A percentile compares a stretch with the other conserved stretches of the same genome.
Conservation (phyloP, 2,113 vertebrate genomes). For the Tragelaphus buxtoni region DNA sequence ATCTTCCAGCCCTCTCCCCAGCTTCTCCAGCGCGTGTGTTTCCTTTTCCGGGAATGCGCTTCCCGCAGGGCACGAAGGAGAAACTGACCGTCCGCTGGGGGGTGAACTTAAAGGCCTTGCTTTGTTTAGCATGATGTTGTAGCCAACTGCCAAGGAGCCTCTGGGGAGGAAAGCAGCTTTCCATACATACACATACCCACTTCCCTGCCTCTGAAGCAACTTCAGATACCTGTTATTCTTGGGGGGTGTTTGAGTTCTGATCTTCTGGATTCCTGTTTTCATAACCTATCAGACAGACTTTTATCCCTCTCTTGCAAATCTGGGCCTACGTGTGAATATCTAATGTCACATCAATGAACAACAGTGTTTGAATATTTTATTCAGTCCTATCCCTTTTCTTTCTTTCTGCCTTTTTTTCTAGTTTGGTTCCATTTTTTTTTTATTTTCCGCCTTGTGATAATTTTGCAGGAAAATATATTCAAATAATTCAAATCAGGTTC, state of each 20-base stretch:
- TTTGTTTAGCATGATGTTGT: background rate
- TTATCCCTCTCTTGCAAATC: background rate
- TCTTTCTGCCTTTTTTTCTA: background rate
- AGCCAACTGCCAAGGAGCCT: background rate
- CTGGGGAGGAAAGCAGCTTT: background rate
- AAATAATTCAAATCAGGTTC: constrained; percentile 1
- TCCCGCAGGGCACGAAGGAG: background rate
- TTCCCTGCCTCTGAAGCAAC: background rate
- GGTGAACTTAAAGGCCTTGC: background rate
- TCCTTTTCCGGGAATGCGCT: background rate
- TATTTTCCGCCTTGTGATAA: background rate
- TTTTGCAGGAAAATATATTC: constrained; percentile 14
- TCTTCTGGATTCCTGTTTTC: background rate
- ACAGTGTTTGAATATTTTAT: constrained; percentile 1
- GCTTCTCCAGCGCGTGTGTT: background rate
- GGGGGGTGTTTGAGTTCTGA: background rate
- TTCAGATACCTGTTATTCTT: background rate
- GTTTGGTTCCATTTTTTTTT: background rate
- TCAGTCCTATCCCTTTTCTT: background rate
- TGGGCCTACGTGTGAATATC: background rate
- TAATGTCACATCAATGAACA: background rate
- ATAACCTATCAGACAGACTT: background rate
- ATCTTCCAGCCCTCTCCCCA: background rate
- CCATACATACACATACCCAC: background rate
- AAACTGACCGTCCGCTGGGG: background rate